Percentiles rank a stretch among this genome's conserved stretches.
Evolutionary conservation across 2,888 invertebrate species (phyloP).

Genomic region (Atethmia centrago): DNA sequence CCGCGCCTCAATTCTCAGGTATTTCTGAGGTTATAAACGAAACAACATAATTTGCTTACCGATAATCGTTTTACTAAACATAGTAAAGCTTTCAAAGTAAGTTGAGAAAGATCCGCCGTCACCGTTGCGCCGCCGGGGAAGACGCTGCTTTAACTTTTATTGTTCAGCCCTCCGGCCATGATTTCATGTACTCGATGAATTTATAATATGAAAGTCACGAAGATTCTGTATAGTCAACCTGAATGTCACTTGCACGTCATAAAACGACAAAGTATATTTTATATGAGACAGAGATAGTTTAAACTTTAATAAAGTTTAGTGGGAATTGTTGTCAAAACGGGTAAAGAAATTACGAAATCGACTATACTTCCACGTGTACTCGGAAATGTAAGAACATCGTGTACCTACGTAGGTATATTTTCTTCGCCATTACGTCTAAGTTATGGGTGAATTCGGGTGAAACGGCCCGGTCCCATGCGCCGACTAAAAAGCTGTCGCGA

Average conservation of each 20-base stretch:
- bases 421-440: conserved; percentile 36
- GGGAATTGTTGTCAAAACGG: not conserved
- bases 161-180: conserved; percentile 44
- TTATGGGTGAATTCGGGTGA: conserved; percentile 19
- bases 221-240: not conserved
- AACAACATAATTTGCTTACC: conserved; percentile 51
- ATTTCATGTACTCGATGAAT: conserved; percentile 39
- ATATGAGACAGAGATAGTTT: not conserved
- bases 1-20: not conserved
- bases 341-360: not conserved
- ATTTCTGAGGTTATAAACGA: conserved; percentile 28
- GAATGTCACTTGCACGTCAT: not conserved
- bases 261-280: not conserved
- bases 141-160: conserved; percentile 53
- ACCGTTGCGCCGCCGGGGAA: conserved; percentile 12
- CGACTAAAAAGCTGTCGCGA: conserved; percentile 22
- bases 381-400: conserved; percentile 11
- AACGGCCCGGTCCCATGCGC: conserved; percentile 12
- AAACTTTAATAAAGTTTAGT: not conserved
- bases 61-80: conserved; percentile 62
- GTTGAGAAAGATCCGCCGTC: conserved; percentile 42
- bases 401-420: conserved; percentile 10
- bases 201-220: conserved; percentile 23
- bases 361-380: not conserved
- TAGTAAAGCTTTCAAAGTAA: conserved; percentile 62